phyloP scores from a whole-genome alignment of 2,797 vertebrate species.

The Hemitrygon akajei region DNA sequence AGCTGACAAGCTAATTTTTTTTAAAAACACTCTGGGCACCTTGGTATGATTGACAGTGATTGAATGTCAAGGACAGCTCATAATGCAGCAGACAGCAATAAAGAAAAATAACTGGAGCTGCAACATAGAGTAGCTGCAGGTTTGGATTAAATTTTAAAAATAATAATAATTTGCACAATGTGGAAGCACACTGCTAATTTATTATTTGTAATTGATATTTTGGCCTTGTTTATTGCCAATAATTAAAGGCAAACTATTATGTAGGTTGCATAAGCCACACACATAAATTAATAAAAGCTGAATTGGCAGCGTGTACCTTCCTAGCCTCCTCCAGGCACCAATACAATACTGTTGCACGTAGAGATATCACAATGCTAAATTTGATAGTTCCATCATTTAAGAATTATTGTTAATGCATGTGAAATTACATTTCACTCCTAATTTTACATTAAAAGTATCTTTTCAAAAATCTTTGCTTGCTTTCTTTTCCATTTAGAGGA shows the following conservation, averaged over 20 bases:
- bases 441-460: not conserved
- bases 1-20: slow-evolving; percentile 28
- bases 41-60: slow-evolving; percentile 21
- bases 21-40: not conserved
- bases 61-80: not conserved
- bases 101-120: not conserved
- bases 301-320: not conserved
- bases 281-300: slow-evolving; percentile 10
- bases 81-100: not conserved
- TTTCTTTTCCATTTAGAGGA: not conserved
- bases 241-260: not conserved
- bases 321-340: not conserved
- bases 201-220: not conserved
- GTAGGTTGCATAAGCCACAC: not conserved
- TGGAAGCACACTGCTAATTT: not conserved
- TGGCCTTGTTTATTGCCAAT: not conserved
- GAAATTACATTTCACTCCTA: not conserved
- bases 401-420: not conserved
- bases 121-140: not conserved
- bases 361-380: not conserved
- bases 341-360: not conserved
- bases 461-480: not conserved
- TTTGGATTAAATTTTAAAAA: not conserved
- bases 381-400: not conserved
- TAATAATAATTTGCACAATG: not conserved